Conservation (phyloP, 2,888 invertebrate species). For the Physocephala rufipes region DNA sequence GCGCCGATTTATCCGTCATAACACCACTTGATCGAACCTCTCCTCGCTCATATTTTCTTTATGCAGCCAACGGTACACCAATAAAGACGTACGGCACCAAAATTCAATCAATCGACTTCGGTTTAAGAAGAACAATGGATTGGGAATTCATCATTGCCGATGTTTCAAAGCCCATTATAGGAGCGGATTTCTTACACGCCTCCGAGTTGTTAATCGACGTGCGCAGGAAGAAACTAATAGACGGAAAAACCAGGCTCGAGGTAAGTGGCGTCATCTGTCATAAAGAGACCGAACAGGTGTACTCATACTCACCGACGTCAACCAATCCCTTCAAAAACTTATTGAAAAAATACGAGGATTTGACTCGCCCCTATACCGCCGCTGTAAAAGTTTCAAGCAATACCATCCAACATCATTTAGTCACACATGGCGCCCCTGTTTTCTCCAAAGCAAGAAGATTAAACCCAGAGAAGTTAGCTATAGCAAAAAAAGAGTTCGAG, state of each 20-base stretch:
- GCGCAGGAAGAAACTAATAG: constrained; percentile 29
- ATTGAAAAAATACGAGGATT: constrained; percentile 27
- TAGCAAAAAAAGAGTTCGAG: constrained; percentile 42
- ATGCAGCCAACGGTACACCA: constrained; percentile 36
- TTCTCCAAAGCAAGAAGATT: constrained; percentile 39
- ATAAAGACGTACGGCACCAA: constrained; percentile 37
- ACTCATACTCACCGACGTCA: constrained; percentile 21
- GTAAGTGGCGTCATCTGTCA: constrained; percentile 7
- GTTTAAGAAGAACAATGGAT: constrained; percentile 29
- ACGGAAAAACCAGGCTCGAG: constrained; percentile 27
- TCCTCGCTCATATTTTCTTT: neutral
- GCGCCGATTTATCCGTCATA: constrained; percentile 3
- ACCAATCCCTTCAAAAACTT: constrained; percentile 2
- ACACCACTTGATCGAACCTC: constrained; percentile 10
- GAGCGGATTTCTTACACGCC: constrained; percentile 31
- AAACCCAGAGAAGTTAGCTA: constrained; percentile 39
- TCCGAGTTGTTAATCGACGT: constrained; percentile 21
- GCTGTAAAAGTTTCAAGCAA: neutral
- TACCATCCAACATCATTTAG: constrained; percentile 34
- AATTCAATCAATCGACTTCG: constrained; percentile 33
- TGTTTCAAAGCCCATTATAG: constrained; percentile 37
- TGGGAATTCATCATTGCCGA: constrained; percentile 33
- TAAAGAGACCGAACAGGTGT: constrained; percentile 16
- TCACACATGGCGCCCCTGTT: constrained; percentile 39
- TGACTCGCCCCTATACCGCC: constrained; percentile 29